Percentiles rank a stretch among this genome's conserved stretches.
These are phyloP conservation scores for Maccullochella peelii DNA, from an alignment of 2,113 vertebrate genomes.

Conservation along the genomic window DNA sequence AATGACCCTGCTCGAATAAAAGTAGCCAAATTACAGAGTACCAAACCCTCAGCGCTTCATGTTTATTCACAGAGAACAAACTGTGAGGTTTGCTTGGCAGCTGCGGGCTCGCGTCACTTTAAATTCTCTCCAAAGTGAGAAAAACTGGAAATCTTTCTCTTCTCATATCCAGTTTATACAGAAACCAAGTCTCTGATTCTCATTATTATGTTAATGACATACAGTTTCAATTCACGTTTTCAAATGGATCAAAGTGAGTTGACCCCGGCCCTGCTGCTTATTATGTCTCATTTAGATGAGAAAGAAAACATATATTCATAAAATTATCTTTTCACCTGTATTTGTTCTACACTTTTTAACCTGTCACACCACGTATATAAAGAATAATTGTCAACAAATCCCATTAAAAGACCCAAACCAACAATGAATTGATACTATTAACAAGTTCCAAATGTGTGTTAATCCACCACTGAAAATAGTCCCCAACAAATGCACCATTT, in stretches of 20 bases:
- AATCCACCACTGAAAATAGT: neutral
- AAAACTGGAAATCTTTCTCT: neutral
- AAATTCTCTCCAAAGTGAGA: neutral
- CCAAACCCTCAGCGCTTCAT: conserved; percentile 55
- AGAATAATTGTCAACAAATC: neutral
- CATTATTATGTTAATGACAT: conserved; percentile 53
- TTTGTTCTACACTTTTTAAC: neutral
- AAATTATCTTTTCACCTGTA: conserved; percentile 17
- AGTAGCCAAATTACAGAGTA: conserved; percentile 97
- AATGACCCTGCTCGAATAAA: conserved; percentile 99
- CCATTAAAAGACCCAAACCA: neutral
- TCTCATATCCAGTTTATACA: conserved; percentile 5
- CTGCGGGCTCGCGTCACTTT: neutral
- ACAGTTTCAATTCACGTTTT: conserved; percentile 31
- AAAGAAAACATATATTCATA: neutral
- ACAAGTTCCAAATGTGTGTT: neutral
- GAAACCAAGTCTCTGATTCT: conserved; percentile 11
- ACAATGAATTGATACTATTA: no score
- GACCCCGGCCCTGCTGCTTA: conserved; percentile 35
- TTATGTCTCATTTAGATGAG: conserved; percentile 30
- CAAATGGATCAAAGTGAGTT: conserved; percentile 41
- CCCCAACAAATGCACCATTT: neutral
- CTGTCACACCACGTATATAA: neutral
- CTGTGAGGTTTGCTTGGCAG: conserved; percentile 18
- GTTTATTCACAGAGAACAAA: conserved; percentile 55